These are phyloP conservation scores for Sialia sialis DNA, from an alignment of 2,113 vertebrate genomes.

Conservation along the genomic window DNA sequence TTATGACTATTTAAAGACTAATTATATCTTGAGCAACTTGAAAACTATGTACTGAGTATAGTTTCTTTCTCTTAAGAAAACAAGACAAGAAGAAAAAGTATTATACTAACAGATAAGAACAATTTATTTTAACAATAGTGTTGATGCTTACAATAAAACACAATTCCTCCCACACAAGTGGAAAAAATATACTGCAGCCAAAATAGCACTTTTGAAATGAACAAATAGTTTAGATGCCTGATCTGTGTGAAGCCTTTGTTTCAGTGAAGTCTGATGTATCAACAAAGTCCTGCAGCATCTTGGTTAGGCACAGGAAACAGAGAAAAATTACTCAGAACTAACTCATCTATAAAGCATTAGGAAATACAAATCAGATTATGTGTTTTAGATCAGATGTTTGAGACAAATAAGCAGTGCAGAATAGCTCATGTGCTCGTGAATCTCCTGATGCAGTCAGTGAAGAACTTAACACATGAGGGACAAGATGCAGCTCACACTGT, in stretches of 20 bases:
- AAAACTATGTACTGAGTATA: background rate
- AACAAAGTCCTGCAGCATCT: constrained; percentile 17
- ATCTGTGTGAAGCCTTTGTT: constrained; percentile 49
- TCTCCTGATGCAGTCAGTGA: background rate
- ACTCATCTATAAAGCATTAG: background rate
- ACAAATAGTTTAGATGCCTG: constrained; percentile 52
- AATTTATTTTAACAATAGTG: constrained; percentile 54
- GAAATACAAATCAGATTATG: background rate
- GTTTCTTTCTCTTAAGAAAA: constrained; percentile 38
- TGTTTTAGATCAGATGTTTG: background rate
- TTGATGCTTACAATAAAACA: constrained; percentile 54
- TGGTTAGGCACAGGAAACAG: background rate
- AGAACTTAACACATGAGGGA: background rate
- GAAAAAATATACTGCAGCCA: constrained; percentile 31
- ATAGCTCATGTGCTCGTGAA: background rate
- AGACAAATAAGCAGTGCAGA: background rate
- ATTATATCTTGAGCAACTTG: constrained; percentile 29
- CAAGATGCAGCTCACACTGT: background rate
- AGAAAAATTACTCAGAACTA: background rate
- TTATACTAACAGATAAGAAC: constrained; percentile 34
- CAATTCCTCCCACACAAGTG: constrained; percentile 45
- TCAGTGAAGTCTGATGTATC: constrained; percentile 15
- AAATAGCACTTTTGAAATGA: constrained; percentile 44
- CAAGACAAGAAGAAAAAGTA: constrained; percentile 36
- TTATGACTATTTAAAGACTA: constrained; percentile 45